Conservation (phyloP, 2,797 vertebrate species). For the Alosa sapidissima region DNA sequence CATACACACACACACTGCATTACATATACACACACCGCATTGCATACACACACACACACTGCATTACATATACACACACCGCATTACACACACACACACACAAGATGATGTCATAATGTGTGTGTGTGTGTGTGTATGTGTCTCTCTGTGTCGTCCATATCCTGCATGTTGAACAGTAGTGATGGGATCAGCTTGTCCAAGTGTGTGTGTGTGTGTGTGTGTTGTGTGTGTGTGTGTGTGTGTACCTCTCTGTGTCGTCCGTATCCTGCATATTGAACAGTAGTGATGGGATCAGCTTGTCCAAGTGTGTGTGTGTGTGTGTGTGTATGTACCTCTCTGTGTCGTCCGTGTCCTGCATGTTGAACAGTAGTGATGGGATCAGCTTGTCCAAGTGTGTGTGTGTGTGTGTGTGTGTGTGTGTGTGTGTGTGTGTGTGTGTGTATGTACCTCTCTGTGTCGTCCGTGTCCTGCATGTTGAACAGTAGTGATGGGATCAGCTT, state of each 20-base stretch:
- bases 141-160: constrained; percentile 90
- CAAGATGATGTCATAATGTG: too few species aligned
- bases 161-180: constrained; percentile 97
- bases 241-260: constrained; percentile 89
- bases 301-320: too few species aligned
- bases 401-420: too few species aligned
- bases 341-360: constrained; percentile 76
- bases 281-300: constrained; percentile 75
- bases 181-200: too few species aligned
- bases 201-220: too few species aligned
- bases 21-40: too few species aligned
- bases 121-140: constrained; percentile 58
- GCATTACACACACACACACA: too few species aligned
- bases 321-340: too few species aligned
- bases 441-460: constrained; percentile 87
- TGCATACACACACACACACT: too few species aligned
- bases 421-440: neutral
- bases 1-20: too few species aligned
- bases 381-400: constrained; percentile 93
- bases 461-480: constrained; percentile 97
- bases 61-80: too few species aligned
- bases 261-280: constrained; percentile 97
- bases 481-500: constrained; percentile 61
- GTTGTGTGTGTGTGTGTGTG: neutral
- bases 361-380: constrained; percentile 93